These are phyloP conservation scores for Clarias gariepinus DNA, from an alignment of 2,113 vertebrate genomes.

Conservation along the genomic window DNA sequence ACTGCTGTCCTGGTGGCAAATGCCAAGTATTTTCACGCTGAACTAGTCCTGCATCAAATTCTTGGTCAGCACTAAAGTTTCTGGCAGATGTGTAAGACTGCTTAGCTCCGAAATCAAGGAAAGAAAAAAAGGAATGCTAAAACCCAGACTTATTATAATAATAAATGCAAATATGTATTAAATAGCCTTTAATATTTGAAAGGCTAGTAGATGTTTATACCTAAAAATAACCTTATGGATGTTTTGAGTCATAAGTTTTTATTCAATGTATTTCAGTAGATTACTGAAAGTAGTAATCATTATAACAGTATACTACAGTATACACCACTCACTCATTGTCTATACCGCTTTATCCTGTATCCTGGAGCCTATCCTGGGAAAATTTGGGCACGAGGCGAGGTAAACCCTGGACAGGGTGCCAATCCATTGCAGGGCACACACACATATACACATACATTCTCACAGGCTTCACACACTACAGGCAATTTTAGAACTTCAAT, in stretches of 20 bases:
- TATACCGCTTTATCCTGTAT: too few species aligned
- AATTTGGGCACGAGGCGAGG: too few species aligned
- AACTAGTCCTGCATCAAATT: background rate
- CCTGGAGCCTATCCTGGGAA: too few species aligned
- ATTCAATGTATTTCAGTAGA: background rate
- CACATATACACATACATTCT: too few species aligned
- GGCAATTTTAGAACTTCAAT: too few species aligned
- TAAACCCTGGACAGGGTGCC: too few species aligned
- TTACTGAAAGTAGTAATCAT: background rate
- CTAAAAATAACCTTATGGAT: background rate
- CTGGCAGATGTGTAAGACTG: background rate
- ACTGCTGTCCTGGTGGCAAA: background rate
- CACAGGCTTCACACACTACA: too few species aligned
- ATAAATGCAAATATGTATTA: background rate
- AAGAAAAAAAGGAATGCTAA: background rate
- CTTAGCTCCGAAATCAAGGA: background rate
- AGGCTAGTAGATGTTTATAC: background rate
- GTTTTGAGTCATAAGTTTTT: background rate
- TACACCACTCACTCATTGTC: too few species aligned
- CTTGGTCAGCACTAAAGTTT: background rate
- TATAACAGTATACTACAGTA: background rate
- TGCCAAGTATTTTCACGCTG: background rate
- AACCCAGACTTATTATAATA: background rate
- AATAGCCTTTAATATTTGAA: background rate
- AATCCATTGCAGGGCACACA: too few species aligned